These are phyloP conservation scores for Solenodon paradoxus DNA, from an alignment of 2,113 vertebrate genomes.

Conservation along the genomic window DNA sequence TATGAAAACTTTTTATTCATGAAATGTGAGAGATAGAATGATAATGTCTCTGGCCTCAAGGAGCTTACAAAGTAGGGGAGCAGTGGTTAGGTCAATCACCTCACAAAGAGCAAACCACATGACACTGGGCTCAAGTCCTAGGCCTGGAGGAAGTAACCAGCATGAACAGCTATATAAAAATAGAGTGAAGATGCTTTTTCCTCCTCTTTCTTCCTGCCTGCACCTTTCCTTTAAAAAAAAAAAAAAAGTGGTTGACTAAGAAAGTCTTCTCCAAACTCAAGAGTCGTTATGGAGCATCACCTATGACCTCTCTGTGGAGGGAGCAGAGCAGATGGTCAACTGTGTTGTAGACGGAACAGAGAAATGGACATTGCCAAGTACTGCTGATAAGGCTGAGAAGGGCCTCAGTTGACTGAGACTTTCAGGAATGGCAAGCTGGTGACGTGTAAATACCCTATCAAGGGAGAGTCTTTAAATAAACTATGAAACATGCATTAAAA, in stretches of 20 bases:
- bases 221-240: too few relatives aligned
- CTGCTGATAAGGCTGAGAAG: neutral
- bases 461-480: neutral
- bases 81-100: too few relatives aligned
- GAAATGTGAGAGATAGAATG: neutral
- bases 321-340: neutral
- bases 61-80: neutral
- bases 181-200: too few relatives aligned
- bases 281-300: neutral
- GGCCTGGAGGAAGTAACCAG: too few relatives aligned
- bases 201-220: too few relatives aligned
- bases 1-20: neutral
- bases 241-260: constrained; percentile 1
- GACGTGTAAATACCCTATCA: neutral
- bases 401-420: neutral
- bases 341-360: neutral
- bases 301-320: neutral
- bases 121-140: too few relatives aligned
- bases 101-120: too few relatives aligned
- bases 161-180: too few relatives aligned
- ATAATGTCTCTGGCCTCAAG: neutral
- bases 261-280: neutral
- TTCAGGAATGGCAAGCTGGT: neutral
- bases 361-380: neutral
- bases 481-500: neutral